Evolutionary conservation across 2,888 invertebrate species (phyloP), one percentile per base, ranked within the genome.

Genomic region (Ethmia dodecea): DNA sequence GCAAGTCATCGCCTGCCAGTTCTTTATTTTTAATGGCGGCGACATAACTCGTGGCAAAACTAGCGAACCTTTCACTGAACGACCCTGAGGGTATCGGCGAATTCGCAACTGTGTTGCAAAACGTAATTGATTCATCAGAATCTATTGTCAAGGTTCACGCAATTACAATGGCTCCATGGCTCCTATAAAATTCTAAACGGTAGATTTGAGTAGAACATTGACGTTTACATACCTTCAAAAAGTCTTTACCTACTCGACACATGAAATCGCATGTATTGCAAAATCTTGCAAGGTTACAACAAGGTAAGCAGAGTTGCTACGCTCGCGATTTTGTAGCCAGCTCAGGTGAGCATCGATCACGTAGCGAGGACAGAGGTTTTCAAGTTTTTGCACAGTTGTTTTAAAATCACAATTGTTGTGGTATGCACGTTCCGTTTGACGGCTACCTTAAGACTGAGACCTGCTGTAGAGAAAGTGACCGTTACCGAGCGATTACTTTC

Each of bases 1-100:
- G 22, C 22, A 69, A 79, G 78, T 80, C 81, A 76, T 77, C 73
- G 80, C 62, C 71, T 77, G 59, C 63, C 63, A 66, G 66, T 72
- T 68, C 59, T 69, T 74, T 73, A 68, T 69, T 76, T 76, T 73
- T 73, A 74, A 70, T 69, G 61, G 62, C 62, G 51, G 56, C 62
- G 54, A 59, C 61, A 60, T 56, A 59, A 60, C 60, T 73, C 59
- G 64, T 65, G 56, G 71, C 70, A 61, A 55, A 18, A 55, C 55
- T 63, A 55, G 59, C 56, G 47, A 65, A 65, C 72, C 76, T 80
- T 80, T 78, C 75, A 78, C 77, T 73, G 49, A 49, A 53, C 45
- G 46, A 33, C 41, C 47, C 45, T 45, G 42, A 47, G 47, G 42
- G 47, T 42, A 38, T 41, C 31, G 40, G 37, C 37, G 40, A 51